Percentiles rank a stretch among this genome's conserved stretches.
These are phyloP conservation scores for Noctilio leporinus DNA, from an alignment of 2,113 vertebrate genomes.

Conservation along the genomic window DNA sequence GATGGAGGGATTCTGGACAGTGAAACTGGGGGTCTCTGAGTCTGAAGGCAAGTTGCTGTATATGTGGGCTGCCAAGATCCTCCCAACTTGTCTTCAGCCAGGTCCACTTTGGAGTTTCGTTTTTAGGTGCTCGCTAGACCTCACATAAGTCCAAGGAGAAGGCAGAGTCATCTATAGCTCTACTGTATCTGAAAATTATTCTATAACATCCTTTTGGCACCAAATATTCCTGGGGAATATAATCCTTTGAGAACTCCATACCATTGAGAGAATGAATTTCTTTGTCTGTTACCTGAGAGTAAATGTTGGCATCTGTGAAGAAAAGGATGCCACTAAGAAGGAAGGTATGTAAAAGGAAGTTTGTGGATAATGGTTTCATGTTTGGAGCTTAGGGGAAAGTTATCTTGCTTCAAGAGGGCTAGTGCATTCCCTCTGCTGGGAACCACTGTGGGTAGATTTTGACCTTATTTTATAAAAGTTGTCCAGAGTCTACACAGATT, in stretches of 20 bases:
- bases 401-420: neutral
- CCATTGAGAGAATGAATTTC: neutral
- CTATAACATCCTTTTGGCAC: neutral
- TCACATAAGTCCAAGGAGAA: neutral
- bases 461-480: neutral
- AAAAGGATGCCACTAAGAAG: neutral
- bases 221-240: neutral
- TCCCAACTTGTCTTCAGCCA: neutral
- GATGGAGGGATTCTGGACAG: neutral
- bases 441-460: neutral
- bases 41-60: neutral
- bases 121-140: neutral
- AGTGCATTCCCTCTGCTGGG: neutral
- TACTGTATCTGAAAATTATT: neutral
- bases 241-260: neutral
- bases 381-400: neutral
- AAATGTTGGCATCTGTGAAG: neutral
- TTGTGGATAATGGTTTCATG: neutral
- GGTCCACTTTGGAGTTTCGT: neutral
- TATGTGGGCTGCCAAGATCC: neutral
- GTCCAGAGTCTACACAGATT: neutral
- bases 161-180: neutral
- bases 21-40: neutral
- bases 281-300: neutral
- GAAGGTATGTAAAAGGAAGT: neutral